Conservation (phyloP, 2,113 vertebrate genomes). For the Periophthalmodon schlosseri region DNA sequence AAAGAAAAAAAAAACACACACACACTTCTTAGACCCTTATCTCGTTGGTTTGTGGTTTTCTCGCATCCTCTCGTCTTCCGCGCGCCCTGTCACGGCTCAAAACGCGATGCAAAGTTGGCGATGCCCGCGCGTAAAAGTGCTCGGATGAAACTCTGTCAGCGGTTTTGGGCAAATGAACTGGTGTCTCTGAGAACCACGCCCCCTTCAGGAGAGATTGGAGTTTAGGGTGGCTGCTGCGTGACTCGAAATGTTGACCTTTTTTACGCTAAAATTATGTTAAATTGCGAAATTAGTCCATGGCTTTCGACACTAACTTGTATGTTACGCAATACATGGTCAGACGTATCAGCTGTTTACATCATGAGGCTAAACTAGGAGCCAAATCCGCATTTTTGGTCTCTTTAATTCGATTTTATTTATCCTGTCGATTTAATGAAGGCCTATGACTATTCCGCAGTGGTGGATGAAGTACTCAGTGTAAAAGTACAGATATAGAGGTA, state of each 20-base stretch:
- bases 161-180: neutral
- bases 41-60: slow-evolving; percentile 27
- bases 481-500: no score
- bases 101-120: neutral
- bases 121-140: neutral
- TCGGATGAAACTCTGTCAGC: neutral
- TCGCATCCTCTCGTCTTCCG: slow-evolving; percentile 3
- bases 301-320: no score
- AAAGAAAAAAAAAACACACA: neutral
- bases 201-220: neutral
- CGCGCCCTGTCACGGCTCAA: neutral
- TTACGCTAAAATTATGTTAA: no score
- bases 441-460: no score
- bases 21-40: neutral
- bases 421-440: no score
- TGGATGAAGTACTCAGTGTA: no score
- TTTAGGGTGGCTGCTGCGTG: neutral
- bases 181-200: slow-evolving; percentile 3
- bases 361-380: no score
- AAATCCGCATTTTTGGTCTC: no score
- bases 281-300: no score
- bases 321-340: no score
- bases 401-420: no score
- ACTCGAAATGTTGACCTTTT: neutral
- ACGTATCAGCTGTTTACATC: no score